Evolutionary conservation across 1,140 invertebrate species (phyloP), one percentile per base, ranked within the genome.

Genomic region (Hirudo medicinalis): DNA sequence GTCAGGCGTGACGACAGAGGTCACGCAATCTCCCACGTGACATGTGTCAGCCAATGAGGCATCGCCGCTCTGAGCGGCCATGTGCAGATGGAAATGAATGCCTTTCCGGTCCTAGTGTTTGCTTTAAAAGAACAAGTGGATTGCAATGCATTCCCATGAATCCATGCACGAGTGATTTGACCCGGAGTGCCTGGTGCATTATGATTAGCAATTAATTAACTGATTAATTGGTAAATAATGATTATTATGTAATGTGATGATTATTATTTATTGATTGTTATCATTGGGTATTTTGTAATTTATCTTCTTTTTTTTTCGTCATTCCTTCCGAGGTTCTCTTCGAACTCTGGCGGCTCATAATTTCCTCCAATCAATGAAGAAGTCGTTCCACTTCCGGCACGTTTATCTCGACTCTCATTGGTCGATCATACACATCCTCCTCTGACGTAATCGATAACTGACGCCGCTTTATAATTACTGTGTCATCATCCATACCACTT

Each of bases 331-430:
- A 11, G 8, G 17, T 13, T 5, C 13, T 32, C 20, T 63, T 63
- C 22, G 19, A 0, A 3, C 1, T 19, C 11, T 20, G 8, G 9
- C 22, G 29, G 17, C 22, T 20, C 19, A 63, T 32, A 63, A 63
- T 63, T 25, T 63, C 57, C 57, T 63, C 22, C 22, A 63, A 63
- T 63, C 57, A 32, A 63, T 63, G 57, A 13, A 63, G 57, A 63
- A 22, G 57, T 32, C 57, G 29, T 63, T 25, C 15, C 29, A 63
- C 57, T 63, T 63, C 57, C 57, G 57, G 57, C 57, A 63, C 57
- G 57, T 63, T 63, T 32, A 63, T 32, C 57, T 49, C 43, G 43
- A 32, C 57, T 63, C 57, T 63, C 57, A 63, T 63, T 63, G 57
- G 57, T 63, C 29, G 57, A 22, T 32, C 22, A 25, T 19, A 63